These are phyloP conservation scores for Octonoba sinensis DNA, from an alignment of 2,888 invertebrate species.

Conservation along the genomic window DNA sequence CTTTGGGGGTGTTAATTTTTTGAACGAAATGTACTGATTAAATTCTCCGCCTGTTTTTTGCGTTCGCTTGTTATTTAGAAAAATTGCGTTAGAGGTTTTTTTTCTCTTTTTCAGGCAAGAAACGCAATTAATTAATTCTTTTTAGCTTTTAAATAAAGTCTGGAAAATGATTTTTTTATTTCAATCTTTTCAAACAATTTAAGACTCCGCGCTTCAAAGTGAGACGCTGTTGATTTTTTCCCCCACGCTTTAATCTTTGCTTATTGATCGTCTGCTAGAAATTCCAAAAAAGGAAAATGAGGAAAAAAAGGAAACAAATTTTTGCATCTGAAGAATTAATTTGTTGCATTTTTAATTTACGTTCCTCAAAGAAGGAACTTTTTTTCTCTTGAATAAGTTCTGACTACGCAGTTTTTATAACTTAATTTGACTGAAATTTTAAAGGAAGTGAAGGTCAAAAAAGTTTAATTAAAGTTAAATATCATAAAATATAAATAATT, in stretches of 20 bases:
- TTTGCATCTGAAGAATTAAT: constrained; percentile 15
- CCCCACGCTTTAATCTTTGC: not conserved
- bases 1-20: constrained; percentile 45
- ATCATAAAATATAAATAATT: too few species aligned
- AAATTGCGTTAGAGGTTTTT: constrained; percentile 8
- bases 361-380: too few species aligned
- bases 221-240: constrained; percentile 4
- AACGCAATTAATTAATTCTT: constrained; percentile 44
- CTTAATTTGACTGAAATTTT: too few species aligned
- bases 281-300: not conserved
- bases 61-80: constrained; percentile 38
- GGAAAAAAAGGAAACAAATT: constrained; percentile 25
- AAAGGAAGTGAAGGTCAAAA: too few species aligned
- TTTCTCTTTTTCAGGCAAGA: constrained; percentile 9
- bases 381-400: too few species aligned
- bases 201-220: constrained; percentile 15
- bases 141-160: constrained; percentile 4
- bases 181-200: constrained; percentile 8
- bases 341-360: constrained; percentile 26
- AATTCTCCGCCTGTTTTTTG: constrained; percentile 27
- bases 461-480: too few species aligned
- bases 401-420: too few species aligned
- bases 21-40: constrained; percentile 59
- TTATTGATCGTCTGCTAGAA: constrained; percentile 11
- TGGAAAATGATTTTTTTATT: constrained; percentile 1